phyloP scores from a whole-genome alignment of 2,888 invertebrate genomes.

The Drosophila atroscutellata region DNA sequence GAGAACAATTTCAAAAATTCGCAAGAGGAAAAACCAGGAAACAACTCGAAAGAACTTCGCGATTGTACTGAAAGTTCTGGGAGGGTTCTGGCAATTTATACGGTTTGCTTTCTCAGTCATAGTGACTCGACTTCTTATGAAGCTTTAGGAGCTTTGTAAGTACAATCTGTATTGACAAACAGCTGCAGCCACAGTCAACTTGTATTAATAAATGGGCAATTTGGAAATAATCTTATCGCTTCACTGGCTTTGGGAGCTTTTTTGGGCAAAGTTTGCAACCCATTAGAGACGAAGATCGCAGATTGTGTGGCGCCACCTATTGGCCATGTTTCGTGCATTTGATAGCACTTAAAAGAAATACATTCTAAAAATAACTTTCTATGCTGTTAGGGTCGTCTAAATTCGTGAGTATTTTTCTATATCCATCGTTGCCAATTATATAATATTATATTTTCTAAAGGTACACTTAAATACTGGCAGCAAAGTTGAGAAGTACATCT shows the following conservation, averaged over 20 bases:
- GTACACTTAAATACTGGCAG: not conserved
- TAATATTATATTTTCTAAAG: not conserved
- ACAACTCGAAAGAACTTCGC: not conserved
- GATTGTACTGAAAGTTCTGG: not conserved
- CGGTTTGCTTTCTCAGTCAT: not conserved
- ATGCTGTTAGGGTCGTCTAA: not conserved
- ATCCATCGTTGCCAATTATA: not conserved
- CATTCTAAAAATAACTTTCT: not conserved
- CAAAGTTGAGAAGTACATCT: not conserved
- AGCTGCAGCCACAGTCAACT: not conserved
- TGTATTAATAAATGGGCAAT: not conserved
- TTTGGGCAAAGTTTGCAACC: not conserved
- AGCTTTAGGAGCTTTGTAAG: not conserved
- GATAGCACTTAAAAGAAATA: too few species aligned
- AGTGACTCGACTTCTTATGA: slow-evolving; percentile 1
- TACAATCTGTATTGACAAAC: not conserved
- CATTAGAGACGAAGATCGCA: not conserved
- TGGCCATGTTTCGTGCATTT: too few species aligned
- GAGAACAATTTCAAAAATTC: too few species aligned
- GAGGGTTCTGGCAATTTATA: not conserved
- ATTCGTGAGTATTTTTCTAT: not conserved
- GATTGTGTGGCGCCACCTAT: not conserved
- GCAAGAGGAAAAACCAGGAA: rapidly evolving
- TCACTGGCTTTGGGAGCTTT: not conserved
- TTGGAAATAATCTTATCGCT: not conserved